Evolutionary conservation across 35 echinoderm and acorn worm species (phyloP).

Genomic region (Stichopus chloronotus): DNA sequence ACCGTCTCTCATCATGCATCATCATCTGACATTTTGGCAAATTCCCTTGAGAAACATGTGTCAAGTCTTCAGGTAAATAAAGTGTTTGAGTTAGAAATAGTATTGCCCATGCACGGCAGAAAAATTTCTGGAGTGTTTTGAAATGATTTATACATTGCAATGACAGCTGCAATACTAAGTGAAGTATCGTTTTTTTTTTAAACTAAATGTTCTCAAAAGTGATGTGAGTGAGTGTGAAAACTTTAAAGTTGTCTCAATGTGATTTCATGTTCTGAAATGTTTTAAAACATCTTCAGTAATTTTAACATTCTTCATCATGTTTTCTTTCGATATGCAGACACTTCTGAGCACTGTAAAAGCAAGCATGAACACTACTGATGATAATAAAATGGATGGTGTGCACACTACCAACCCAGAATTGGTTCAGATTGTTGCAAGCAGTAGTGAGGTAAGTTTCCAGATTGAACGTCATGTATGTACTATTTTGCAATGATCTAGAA

Average conservation of each 20-base stretch:
- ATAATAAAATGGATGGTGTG: not conserved
- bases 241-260: too few species aligned
- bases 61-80: not conserved
- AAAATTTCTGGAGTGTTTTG: too few species aligned
- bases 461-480: not conserved
- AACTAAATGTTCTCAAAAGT: too few species aligned
- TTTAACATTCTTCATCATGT: too few species aligned
- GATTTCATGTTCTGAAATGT: too few species aligned
- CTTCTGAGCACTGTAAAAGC: not conserved
- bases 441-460: constrained; percentile 9
- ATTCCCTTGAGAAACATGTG: constrained; percentile 4
- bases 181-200: too few species aligned
- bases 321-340: not conserved
- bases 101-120: too few species aligned
- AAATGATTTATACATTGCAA: too few species aligned
- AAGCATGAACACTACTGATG: not conserved
- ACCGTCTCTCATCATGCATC: not conserved
- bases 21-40: not conserved
- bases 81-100: too few species aligned
- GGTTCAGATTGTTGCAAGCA: constrained; percentile 43
- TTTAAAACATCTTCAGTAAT: too few species aligned
- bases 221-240: too few species aligned
- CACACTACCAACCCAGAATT: constrained; percentile 13
- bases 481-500: not conserved
- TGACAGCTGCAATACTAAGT: too few species aligned